Evolutionary conservation across 2,113 vertebrate species (phyloP).

Genomic region (Tetrao urogallus): DNA sequence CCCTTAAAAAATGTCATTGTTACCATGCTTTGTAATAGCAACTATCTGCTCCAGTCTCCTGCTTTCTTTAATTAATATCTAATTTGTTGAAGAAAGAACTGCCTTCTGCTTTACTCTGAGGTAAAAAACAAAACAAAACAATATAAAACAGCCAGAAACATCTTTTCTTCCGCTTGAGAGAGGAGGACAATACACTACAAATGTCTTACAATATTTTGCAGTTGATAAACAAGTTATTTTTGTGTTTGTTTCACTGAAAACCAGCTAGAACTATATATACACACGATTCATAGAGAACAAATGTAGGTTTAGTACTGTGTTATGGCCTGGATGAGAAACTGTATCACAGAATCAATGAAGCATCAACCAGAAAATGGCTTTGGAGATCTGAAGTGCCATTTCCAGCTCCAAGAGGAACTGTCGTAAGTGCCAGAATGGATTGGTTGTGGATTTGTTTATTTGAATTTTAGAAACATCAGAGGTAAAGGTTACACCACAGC

Average conservation of each 20-base stretch:
- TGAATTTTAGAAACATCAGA: neutral
- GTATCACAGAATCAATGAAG: neutral
- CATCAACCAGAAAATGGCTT: neutral
- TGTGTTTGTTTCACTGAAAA: neutral
- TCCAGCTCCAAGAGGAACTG: neutral
- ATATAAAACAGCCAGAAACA: conserved; percentile 25
- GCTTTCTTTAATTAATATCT: conserved; percentile 72
- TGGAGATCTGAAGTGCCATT: neutral
- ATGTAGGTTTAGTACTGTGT: neutral
- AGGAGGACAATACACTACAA: neutral
- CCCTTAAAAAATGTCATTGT: conserved; percentile 18
- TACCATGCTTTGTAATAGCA: conserved; percentile 33
- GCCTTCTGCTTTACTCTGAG: conserved; percentile 47
- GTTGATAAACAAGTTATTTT: neutral
- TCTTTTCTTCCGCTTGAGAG: neutral
- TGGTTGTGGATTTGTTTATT: neutral
- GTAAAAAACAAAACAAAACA: conserved; percentile 42
- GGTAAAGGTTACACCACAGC: neutral
- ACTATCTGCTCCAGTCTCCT: conserved; percentile 48
- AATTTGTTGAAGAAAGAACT: conserved; percentile 56
- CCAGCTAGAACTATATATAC: neutral
- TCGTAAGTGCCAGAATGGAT: neutral
- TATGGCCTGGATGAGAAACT: neutral
- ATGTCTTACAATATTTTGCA: neutral
- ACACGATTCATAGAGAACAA: neutral